Evolutionary conservation across 2,888 invertebrate species (phyloP), one percentile per base, ranked within the genome.

Genomic region (Suillia variegata): DNA sequence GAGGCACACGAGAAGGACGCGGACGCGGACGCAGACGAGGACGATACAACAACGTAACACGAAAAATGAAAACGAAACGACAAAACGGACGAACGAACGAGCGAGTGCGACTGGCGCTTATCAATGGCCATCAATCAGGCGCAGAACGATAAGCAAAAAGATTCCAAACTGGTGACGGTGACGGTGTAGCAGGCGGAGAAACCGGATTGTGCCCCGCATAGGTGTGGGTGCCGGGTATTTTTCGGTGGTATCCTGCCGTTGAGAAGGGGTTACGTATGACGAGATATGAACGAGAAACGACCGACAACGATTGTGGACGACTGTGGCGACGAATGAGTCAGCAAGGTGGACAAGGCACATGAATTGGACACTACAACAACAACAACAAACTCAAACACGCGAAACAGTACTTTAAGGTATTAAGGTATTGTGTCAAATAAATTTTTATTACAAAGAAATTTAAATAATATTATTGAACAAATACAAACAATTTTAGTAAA

Each of bases 101-200:
- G 20, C 66, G 66, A 68, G 64, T n/a, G n/a, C 69, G 67, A 68
- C 69, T 68, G 69, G 67, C 71, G 67, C 79, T 81, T 81, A 81
- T 81, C 81, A 78, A 74, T 78, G 80, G 79, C 80, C 81, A 81
- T 81, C 81, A 81, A 81, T 81, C 81, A 81, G 80, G 75, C 76
- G 74, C 77, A 75, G 74, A 73, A 75, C 77, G 81, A 81, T 81
- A 81, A 81, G 77, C 77, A 77, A 78, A 78, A 78, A 81, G 80
- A 81, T 81, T 80, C 77, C 77, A 78, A 80, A 79, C n/a, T 77
- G 78, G 77, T 77, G 77, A 73, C 68, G 68, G 67, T 69, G 50
- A 51, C 45, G 54, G 58, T 56, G 57, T 53, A n/a, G n/a, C n/a
- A n/a, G n/a, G n/a, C n/a, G n/a, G 13, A 56, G 48, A 31, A 38